A percentile compares a stretch with the other conserved stretches of the same genome.
Conservation (phyloP, 2,113 vertebrate genomes). For the Melospiza georgiana region DNA sequence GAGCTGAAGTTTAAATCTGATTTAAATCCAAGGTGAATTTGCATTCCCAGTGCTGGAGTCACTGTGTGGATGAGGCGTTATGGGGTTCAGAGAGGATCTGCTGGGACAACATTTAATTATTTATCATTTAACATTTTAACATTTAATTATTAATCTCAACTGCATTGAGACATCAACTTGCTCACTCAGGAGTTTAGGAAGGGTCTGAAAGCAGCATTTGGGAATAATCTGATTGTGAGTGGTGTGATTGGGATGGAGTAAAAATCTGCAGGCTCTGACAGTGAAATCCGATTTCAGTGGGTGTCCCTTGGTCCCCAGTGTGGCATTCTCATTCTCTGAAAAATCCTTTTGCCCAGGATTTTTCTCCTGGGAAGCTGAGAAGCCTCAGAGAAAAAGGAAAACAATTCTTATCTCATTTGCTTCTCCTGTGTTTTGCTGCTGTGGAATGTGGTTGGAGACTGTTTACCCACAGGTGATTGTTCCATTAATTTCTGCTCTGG, state of each 20-base stretch:
- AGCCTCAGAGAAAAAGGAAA: too few species aligned
- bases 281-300: accelerated
- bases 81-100: not conserved
- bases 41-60: not conserved
- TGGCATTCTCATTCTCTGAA: too few species aligned
- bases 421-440: too few species aligned
- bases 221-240: not conserved
- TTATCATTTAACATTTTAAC: not conserved
- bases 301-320: not conserved
- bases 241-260: accelerated
- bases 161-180: not conserved
- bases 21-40: not conserved
- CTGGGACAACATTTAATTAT: not conserved
- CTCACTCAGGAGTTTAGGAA: not conserved
- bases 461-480: too few species aligned
- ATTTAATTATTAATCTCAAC: not conserved
- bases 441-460: too few species aligned
- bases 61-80: not conserved
- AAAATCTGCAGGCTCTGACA: not conserved
- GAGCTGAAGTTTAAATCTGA: not conserved
- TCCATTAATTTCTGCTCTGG: too few species aligned
- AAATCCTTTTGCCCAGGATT: too few species aligned
- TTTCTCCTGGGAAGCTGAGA: too few species aligned
- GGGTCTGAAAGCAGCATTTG: accelerated
- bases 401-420: too few species aligned